Percentiles rank a stretch among this genome's conserved stretches.
Evolutionary conservation across 2,113 vertebrate genomes (phyloP).

Genomic region (Colius striatus): DNA sequence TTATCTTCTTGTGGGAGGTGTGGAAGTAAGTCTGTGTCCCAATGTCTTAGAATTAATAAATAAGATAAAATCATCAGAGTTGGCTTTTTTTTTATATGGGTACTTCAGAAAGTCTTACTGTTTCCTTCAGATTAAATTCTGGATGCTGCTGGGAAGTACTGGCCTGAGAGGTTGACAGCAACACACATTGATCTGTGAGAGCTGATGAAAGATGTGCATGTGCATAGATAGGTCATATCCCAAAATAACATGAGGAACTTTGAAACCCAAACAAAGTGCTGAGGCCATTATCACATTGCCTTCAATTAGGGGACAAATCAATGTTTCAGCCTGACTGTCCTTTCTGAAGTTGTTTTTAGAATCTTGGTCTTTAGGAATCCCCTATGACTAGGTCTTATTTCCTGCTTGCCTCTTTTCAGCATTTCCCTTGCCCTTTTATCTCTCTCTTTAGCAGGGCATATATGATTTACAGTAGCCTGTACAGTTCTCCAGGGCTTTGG

Average conservation of each 20-base stretch:
- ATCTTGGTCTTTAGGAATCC: background rate
- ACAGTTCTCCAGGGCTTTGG: background rate
- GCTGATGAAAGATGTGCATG: background rate
- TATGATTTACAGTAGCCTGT: background rate
- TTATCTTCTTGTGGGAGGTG: rapidly evolving
- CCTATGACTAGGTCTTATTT: background rate
- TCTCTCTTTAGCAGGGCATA: background rate
- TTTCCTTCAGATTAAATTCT: background rate
- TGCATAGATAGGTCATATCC: background rate
- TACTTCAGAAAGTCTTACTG: background rate
- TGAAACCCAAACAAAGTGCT: background rate
- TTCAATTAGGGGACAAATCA: background rate
- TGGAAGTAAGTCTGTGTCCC: background rate
- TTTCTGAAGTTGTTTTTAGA: slow-evolving; percentile 15
- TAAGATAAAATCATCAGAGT: no score
- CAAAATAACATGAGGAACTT: background rate
- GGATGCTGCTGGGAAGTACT: background rate
- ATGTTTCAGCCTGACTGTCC: background rate
- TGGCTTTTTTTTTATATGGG: no score
- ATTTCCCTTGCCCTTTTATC: background rate
- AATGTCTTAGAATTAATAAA: background rate
- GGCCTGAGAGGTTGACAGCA: background rate
- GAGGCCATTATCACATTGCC: background rate
- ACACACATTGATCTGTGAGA: background rate
- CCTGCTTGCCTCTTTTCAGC: background rate